Conservation (phyloP, 2,888 invertebrate genomes). For the Noctua janthina region DNA sequence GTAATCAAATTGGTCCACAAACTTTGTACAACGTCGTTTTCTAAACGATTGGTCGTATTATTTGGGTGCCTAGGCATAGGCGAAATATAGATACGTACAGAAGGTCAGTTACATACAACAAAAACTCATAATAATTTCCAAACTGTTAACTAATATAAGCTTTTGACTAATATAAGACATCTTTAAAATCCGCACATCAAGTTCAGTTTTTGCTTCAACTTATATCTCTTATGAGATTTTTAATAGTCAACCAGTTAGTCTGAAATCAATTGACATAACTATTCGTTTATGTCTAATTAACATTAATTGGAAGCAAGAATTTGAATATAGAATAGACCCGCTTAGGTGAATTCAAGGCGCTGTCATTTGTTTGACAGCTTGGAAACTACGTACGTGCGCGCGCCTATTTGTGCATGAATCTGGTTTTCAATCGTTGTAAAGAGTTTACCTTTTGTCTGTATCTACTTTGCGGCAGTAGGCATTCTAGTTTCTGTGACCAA, state of each 20-base stretch:
- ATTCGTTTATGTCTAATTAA: background rate
- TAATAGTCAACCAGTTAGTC: background rate
- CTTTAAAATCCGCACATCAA: background rate
- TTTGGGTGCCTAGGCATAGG: constrained; percentile 16
- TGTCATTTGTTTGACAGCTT: background rate
- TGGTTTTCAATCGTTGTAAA: background rate
- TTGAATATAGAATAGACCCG: background rate
- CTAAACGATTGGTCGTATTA: constrained; percentile 59
- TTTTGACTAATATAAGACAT: background rate
- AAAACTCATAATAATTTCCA: background rate
- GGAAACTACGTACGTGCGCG: too few species aligned
- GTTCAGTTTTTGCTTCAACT: background rate
- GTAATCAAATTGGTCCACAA: constrained; percentile 59
- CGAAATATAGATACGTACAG: background rate
- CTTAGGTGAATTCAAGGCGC: background rate
- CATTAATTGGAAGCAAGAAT: background rate
- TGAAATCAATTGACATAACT: background rate
- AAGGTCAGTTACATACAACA: background rate
- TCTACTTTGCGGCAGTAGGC: background rate
- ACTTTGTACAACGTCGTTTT: constrained; percentile 54
- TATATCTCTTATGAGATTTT: background rate
- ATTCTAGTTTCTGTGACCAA: constrained; percentile 40
- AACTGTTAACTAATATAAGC: background rate
- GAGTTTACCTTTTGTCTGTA: background rate
- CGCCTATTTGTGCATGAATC: too few species aligned